Percentiles rank a stretch among this genome's conserved stretches.
These are phyloP conservation scores for Callimorpha dominula DNA, from an alignment of 2,888 invertebrate genomes.

Conservation along the genomic window DNA sequence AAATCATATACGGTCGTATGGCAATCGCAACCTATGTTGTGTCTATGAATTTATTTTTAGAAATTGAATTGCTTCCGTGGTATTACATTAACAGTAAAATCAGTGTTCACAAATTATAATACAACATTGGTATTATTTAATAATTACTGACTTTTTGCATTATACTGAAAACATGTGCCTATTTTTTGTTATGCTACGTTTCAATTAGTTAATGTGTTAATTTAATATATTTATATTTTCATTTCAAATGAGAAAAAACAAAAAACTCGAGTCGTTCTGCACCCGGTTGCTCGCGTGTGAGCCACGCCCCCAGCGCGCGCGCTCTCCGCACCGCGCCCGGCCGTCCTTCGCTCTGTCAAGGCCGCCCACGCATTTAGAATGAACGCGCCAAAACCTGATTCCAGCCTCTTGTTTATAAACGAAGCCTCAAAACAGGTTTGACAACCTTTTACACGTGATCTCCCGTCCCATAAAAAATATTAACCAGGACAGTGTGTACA, in stretches of 20 bases:
- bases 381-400: constrained; percentile 67
- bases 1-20: constrained; percentile 14
- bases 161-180: background rate
- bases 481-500: constrained; percentile 18
- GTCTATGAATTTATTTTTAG: constrained; percentile 23
- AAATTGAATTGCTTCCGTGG: background rate
- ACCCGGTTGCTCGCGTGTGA: constrained; percentile 57
- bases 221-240: background rate
- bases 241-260: constrained; percentile 30
- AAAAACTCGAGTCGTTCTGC: constrained; percentile 40
- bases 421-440: constrained; percentile 62
- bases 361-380: constrained; percentile 74
- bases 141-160: background rate
- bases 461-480: constrained; percentile 24
- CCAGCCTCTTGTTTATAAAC: constrained; percentile 67
- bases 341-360: constrained; percentile 80
- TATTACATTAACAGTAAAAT: background rate
- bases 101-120: background rate
- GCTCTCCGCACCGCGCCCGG: constrained; percentile 61
- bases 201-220: background rate
- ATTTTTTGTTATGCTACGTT: background rate
- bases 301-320: constrained; percentile 69
- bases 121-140: background rate
- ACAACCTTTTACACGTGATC: constrained; percentile 49
- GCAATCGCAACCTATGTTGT: constrained; percentile 20